Base-by-base conservation (phyloP, 2,797 vertebrate species). In the Cephalopachus bancanus region DNA sequence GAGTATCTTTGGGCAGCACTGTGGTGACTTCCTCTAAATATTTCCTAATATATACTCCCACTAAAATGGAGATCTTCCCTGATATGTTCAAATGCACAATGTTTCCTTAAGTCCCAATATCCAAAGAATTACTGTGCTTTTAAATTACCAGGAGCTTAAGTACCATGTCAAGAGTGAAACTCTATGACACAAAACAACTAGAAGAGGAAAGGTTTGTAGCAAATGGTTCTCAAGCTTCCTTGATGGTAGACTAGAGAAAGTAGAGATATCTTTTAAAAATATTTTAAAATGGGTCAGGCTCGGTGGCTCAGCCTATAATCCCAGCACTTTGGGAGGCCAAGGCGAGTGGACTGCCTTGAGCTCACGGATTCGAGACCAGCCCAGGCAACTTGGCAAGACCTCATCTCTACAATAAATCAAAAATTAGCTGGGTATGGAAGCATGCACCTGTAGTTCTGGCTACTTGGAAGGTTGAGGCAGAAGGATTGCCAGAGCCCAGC, bases 81-180 rank as follows among this genome's bases (percentile, higher is more conserved):
- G 24, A 7, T 15, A 11, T 78, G 37, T 88, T 60, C 17, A 76
- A 69, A 96, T 37, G n/a, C 20, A 15, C 28, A 93, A 1, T 26
- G 12, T 49, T 78, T 51, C n/a, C 30, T 30, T 22, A 67, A 16
- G 26, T 91, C 26, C 51, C 57, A 67, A 64, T 12, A 74, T 44
- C 81, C 84, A 93, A 33, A 93, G 22, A 89, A 72, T 20, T 78
- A 69, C 30, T n/a, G n/a, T 37, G 22, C 89, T 64, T 93, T 90
- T 53, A 74, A 93, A 69, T 64, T 74, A 59, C 65, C 87, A 95
- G 60, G 10, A 80, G 37, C 5, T 10, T 75, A 95, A 33, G 16
- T 22, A 76, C 60, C 20, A 30, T n/a, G 33, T 90, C 55, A 78
- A 76, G 5, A 95, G 1, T 33, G 1, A 22, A 96, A 88, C 7